Evolutionary conservation across 2,797 vertebrate species (phyloP), one percentile per base, ranked within the genome.

Genomic region (Ceyx erithaca): DNA sequence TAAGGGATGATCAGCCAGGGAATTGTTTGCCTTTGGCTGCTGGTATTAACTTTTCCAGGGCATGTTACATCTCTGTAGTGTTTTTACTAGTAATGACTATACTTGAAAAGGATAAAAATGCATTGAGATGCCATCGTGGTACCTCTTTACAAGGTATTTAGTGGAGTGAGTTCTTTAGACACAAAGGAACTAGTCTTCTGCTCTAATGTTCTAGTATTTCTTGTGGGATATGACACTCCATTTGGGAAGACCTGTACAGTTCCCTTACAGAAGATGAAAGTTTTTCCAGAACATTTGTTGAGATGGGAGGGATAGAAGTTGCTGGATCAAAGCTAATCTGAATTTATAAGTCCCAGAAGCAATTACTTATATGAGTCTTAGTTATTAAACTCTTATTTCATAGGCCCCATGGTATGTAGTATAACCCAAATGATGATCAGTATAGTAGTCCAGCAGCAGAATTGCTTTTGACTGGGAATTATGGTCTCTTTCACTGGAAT

Each of bases 201-300:
- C 52, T 85, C n/a, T 73, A 15, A 55, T 71, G 64, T 77, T 85
- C 22, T 37, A 33, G 26, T 25, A 14, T 54, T 1, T 1, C 18
- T 46, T 81, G 20, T 70, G 46, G 58, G 58, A 59, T 33, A 3
- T 64, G 54, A 31, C 25, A 10, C 6, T 82, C 21, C 16, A 1
- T 77, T 73, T 75, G 30, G 49, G 78, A 75, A 69, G 62, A 45
- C 21, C 23, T 61, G 0, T 64, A 5, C 63, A 33, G 52, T 70
- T 93, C 19, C 41, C 5, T 67, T 87, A 31, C 0, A 4, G 51
- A 71, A 88, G 20, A 46, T 2, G 1, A 2, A 14, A 0, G 0
- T 57, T 90, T 84, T 75, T 25, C 5, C 5, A 14, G 14, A 62
- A 81, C 49, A 23, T 59, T 12, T 40, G 9, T 63, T 72, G 57